A percentile compares a stretch with the other conserved stretches of the same genome.
These are phyloP conservation scores for Drosophila algonquin DNA, from an alignment of 2,888 invertebrate species.

Conservation along the genomic window DNA sequence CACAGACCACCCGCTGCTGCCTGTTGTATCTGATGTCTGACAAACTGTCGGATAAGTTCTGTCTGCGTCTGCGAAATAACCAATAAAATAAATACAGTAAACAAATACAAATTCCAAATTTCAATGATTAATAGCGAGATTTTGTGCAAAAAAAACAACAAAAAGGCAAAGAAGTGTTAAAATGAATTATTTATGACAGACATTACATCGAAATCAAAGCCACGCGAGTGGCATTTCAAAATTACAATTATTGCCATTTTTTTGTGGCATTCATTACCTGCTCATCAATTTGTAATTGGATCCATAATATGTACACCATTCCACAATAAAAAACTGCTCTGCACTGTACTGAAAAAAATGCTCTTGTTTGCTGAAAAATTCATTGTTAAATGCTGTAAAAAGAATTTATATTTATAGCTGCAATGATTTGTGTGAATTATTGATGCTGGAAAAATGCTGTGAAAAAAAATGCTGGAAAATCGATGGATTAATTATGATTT, in stretches of 20 bases:
- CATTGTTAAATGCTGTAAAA: slow-evolving; percentile 48
- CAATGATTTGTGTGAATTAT: slow-evolving; percentile 56
- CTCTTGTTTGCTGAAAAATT: slow-evolving; percentile 41
- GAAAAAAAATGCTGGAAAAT: slow-evolving; percentile 48
- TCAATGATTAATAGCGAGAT: slow-evolving; percentile 55
- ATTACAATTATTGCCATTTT: slow-evolving; percentile 46
- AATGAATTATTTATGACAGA: slow-evolving; percentile 63
- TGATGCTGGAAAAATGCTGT: slow-evolving; percentile 57
- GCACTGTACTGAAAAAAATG: slow-evolving; percentile 27
- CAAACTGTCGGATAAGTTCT: slow-evolving; percentile 28
- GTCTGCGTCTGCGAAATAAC: slow-evolving; percentile 18
- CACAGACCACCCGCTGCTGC: slow-evolving; percentile 30
- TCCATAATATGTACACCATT: slow-evolving; percentile 1
- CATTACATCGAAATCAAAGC: slow-evolving; percentile 52
- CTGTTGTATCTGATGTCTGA: slow-evolving; percentile 12
- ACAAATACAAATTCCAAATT: slow-evolving; percentile 9
- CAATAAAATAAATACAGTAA: slow-evolving; percentile 12
- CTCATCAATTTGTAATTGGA: slow-evolving; percentile 68
- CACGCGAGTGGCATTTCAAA: slow-evolving; percentile 34
- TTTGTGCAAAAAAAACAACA: slow-evolving; percentile 8
- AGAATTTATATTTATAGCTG: slow-evolving; percentile 34
- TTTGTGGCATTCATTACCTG: slow-evolving; percentile 49
- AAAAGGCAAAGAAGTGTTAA: too few species aligned
- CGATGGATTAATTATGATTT: slow-evolving; percentile 68
- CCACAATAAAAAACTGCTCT: not conserved